Evolutionary conservation across 1,140 invertebrate species (phyloP), one percentile per base, ranked within the genome.

Genomic region (Listronotus bonariensis): DNA sequence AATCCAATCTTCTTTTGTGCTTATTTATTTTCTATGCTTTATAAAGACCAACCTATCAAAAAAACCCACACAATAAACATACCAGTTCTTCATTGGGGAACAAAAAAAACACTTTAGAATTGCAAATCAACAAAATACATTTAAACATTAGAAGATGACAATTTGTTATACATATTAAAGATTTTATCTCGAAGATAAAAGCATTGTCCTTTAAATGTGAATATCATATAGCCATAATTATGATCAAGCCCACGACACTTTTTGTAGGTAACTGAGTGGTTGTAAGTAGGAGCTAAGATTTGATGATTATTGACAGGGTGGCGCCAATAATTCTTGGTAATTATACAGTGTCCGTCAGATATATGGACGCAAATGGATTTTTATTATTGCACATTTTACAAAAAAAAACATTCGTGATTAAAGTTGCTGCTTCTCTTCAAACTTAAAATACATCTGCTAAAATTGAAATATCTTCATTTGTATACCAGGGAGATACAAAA

Each of bases 81-180:
- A 48, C 15, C 15, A 20, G 18, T 26, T 48, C 9, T 15, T 26
- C 15, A 18, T 10, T 12, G 1, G 11, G 8, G 9, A 48, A 48
- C 15, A 48, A 48, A 48, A 48, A 48, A 48, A 48, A 48, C 15
- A 20, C 10, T 9, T 48, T 48, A 20, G 45, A 48, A 48, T 48
- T 48, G 45, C 45, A 20, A 48, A 48, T 48, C 18, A 20, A 48
- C 18, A 20, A 48, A 48, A 48, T 48, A 18, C 10, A 48, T 48
- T 48, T 48, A 26, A 43, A 48, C 45, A 48, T 48, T 18, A 48
- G 18, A 48, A 20, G 45, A 48, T 48, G 45, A 48, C 45, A 48
- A 48, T 48, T 48, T 48, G 45, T 48, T 48, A 48, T 26, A 48
- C 15, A 48, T 26, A 48, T 11, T 15, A 26, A 20, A 48, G 45